Conservation (phyloP, 1,140 invertebrate genomes). For the Pollicipes pollicipes region DNA sequence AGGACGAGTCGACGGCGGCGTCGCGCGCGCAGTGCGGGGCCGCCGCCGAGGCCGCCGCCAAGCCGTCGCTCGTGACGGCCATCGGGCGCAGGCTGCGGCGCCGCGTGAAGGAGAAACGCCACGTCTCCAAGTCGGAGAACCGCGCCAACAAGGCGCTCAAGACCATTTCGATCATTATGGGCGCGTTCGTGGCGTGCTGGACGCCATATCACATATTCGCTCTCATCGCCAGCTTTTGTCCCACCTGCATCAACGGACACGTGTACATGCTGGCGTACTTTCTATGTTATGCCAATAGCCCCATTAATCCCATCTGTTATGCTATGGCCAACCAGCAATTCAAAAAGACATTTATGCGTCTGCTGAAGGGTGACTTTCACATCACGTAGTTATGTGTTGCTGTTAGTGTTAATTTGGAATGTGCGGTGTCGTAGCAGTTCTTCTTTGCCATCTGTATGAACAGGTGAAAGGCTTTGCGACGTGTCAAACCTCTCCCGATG, state of each 20-base stretch:
- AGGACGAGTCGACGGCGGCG: conserved; percentile 9
- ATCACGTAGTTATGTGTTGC: conserved; percentile 42
- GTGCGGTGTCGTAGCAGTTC: no score
- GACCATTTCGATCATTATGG: conserved; percentile 91
- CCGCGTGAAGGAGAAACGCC: conserved; percentile 48
- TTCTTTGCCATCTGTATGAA: neutral
- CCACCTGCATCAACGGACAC: conserved; percentile 75
- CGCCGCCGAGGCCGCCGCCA: conserved; percentile 30
- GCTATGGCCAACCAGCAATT: conserved; percentile 98
- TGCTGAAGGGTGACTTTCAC: conserved; percentile 78
- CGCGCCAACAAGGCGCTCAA: conserved; percentile 91
- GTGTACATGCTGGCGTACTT: conserved; percentile 98
- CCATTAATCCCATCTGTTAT: conserved; percentile 55
- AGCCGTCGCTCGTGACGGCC: conserved; percentile 45
- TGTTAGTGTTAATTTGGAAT: neutral
- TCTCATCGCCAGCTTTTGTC: conserved; percentile 89
- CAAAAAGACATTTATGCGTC: conserved; percentile 92
- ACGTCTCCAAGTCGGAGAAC: conserved; percentile 96
- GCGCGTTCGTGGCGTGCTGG: conserved; percentile 97
- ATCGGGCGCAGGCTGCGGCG: conserved; percentile 64
- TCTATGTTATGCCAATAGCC: conserved; percentile 89
- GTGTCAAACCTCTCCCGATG: no score
- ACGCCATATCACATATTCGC: conserved; percentile 96
- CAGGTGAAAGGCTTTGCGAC: neutral
- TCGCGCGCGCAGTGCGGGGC: conserved; percentile 9